Conservation (phyloP, 37 sponge, comb jelly and placozoan genomes). For the Geodia barretti region DNA sequence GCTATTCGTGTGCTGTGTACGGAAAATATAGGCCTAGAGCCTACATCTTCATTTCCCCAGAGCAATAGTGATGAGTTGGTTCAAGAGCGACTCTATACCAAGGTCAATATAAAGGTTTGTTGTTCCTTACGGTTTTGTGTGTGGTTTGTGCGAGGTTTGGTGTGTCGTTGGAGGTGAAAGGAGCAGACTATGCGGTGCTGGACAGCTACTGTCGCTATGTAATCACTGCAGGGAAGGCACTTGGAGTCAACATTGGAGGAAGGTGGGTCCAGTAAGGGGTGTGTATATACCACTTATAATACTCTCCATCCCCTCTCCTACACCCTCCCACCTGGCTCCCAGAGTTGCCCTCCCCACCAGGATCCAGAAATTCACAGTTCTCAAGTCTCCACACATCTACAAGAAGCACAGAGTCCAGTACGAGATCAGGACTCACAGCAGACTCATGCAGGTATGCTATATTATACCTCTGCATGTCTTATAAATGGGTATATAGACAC, state of each 20-base stretch:
- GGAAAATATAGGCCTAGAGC: too few relatives aligned
- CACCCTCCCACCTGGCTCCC: not conserved
- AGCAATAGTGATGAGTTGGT: constrained; percentile 34
- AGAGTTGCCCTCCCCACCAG: constrained; percentile 76
- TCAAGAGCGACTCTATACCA: constrained; percentile 53
- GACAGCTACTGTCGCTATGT: constrained; percentile 87
- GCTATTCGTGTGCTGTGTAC: too few relatives aligned
- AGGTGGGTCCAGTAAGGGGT: constrained; percentile 18
- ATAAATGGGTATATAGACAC: too few relatives aligned
- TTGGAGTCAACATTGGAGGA: constrained; percentile 72
- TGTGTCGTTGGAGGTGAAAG: constrained; percentile 69
- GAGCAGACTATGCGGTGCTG: constrained; percentile 79
- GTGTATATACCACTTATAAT: not conserved
- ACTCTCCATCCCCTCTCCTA: not conserved
- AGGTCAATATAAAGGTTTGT: constrained; percentile 48
- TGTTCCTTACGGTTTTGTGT: not conserved
- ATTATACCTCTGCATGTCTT: too few relatives aligned
- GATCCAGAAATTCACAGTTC: constrained; percentile 83
- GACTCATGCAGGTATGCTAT: constrained; percentile 75
- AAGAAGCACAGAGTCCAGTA: constrained; percentile 96
- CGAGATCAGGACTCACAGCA: constrained; percentile 78
- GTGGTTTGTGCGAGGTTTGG: not conserved
- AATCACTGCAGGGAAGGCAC: constrained; percentile 67
- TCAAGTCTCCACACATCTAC: constrained; percentile 89
- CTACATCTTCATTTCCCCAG: not conserved